phyloP scores from a whole-genome alignment of 2,113 vertebrate genomes.

The Mormyrus lacerda region DNA sequence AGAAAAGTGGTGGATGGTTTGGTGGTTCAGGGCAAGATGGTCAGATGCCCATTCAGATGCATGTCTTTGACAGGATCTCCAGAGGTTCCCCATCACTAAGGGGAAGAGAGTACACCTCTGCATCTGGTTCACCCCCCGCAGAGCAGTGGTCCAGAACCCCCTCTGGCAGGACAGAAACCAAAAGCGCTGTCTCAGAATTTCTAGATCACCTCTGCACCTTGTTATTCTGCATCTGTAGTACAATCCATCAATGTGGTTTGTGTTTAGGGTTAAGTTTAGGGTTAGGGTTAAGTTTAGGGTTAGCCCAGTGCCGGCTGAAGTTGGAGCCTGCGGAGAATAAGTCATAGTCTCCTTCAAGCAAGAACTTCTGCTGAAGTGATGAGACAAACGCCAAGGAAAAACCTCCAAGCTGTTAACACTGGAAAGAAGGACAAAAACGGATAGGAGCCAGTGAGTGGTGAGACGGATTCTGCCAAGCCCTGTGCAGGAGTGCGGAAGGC shows the following conservation, averaged over 20 bases:
- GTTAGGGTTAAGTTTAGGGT: not conserved
- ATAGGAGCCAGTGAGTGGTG: not conserved
- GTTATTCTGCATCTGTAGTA: conserved; percentile 14
- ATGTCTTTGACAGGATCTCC: conserved; percentile 44
- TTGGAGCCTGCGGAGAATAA: not conserved
- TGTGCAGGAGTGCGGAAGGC: not conserved
- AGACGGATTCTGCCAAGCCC: not conserved
- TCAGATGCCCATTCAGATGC: conserved; percentile 49
- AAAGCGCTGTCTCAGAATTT: conserved; percentile 51
- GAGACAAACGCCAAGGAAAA: not conserved
- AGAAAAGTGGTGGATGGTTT: conserved; percentile 61
- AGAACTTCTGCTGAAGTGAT: not conserved
- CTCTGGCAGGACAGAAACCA: conserved; percentile 62
- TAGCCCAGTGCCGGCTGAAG: not conserved
- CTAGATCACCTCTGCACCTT: conserved; percentile 30
- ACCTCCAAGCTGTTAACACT: not conserved
- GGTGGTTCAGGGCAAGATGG: conserved; percentile 44
- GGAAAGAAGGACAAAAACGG: not conserved
- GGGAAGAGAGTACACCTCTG: conserved; percentile 91
- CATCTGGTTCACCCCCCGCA: conserved; percentile 77
- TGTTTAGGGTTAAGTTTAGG: not conserved
- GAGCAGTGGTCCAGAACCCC: conserved; percentile 22
- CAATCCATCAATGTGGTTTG: not conserved
- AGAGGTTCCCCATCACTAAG: conserved; percentile 82
- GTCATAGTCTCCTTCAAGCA: not conserved